These are phyloP conservation scores for Seriola rivoliana DNA, from an alignment of 2,113 vertebrate species.

Conservation along the genomic window DNA sequence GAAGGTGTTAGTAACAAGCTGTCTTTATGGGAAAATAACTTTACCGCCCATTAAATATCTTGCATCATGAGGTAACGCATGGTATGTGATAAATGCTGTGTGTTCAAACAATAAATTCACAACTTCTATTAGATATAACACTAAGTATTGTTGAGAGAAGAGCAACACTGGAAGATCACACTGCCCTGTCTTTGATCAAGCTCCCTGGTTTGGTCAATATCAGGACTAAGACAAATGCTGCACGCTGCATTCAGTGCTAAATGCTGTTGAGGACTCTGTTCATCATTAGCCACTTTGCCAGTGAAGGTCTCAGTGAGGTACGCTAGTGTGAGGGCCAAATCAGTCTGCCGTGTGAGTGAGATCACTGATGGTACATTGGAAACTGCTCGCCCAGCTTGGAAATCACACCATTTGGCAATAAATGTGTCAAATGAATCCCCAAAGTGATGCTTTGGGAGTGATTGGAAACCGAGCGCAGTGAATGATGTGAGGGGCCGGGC, in stretches of 20 bases:
- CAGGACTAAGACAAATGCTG: constrained; percentile 10
- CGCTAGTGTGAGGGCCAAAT: constrained; percentile 33
- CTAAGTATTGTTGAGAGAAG: background rate
- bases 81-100: background rate
- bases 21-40: background rate
- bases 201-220: constrained; percentile 15
- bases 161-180: background rate
- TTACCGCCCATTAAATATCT: background rate
- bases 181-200: background rate
- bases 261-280: constrained; percentile 17
- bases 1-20: constrained; percentile 1
- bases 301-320: constrained; percentile 16
- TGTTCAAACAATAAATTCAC: background rate
- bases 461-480: constrained; percentile 49
- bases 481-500: constrained; percentile 30
- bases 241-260: constrained; percentile 21
- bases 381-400: constrained; percentile 48
- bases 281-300: constrained; percentile 41
- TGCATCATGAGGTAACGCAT: background rate
- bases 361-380: constrained; percentile 37
- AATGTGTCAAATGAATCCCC: constrained; percentile 58
- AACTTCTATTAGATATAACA: background rate
- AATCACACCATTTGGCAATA: constrained; percentile 54
- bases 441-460: constrained; percentile 50
- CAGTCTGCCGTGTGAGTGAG: constrained; percentile 34